Evolutionary conservation across 2,113 vertebrate genomes (phyloP).

Genomic region (Hypomesus transpacificus): DNA sequence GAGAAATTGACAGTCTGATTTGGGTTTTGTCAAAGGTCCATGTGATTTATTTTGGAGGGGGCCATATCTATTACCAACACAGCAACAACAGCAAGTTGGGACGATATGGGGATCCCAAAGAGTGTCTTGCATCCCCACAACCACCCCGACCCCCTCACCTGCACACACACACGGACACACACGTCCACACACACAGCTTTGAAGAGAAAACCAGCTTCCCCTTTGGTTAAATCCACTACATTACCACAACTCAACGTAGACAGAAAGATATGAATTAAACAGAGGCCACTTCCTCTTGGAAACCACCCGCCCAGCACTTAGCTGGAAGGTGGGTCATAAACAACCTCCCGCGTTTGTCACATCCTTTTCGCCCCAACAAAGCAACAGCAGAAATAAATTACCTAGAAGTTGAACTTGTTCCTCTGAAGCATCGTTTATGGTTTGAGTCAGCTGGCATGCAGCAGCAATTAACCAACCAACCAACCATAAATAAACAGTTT

Average conservation of each 20-base stretch:
- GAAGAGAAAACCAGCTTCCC: constrained; percentile 34
- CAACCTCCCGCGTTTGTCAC: constrained; percentile 66
- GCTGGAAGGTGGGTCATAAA: constrained; percentile 59
- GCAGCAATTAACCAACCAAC: constrained; percentile 3
- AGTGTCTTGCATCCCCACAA: background rate
- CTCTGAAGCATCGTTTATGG: constrained; percentile 26
- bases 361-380: constrained; percentile 64
- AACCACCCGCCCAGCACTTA: constrained; percentile 62
- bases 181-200: background rate
- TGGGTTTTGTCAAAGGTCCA: constrained; percentile 56
- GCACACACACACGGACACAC: constrained; percentile 36
- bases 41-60: constrained; percentile 54
- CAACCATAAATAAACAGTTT: constrained; percentile 9
- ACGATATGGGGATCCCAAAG: constrained; percentile 10
- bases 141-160: background rate
- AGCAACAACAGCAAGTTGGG: background rate
- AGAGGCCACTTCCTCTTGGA: constrained; percentile 58
- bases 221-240: constrained; percentile 61
- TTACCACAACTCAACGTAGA: constrained; percentile 51
- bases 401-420: constrained; percentile 57
- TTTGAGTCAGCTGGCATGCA: constrained; percentile 14
- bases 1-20: constrained; percentile 51
- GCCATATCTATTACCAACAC: background rate
- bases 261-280: constrained; percentile 70
- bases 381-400: constrained; percentile 66